A percentile compares a stretch with the other conserved stretches of the same genome.
phyloP scores from a whole-genome alignment of 2,888 invertebrate genomes.

The Bursaphelenchus okinawaensis region DNA sequence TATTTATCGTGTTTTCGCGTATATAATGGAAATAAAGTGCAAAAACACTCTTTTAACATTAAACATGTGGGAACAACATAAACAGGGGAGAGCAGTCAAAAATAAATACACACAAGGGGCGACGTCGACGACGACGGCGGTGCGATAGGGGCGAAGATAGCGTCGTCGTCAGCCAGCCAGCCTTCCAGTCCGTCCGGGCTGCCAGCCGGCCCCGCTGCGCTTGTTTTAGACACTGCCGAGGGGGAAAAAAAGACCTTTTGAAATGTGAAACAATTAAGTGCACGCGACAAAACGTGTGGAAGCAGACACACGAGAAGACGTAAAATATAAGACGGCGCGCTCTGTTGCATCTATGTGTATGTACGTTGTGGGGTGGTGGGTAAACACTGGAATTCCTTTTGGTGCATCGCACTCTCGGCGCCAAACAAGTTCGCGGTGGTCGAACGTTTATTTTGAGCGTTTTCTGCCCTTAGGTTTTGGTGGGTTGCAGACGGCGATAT shows the following conservation, averaged over 20 bases:
- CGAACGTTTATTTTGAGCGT: neutral
- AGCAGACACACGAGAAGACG: neutral
- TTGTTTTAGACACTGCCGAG: neutral
- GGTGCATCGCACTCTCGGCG: neutral
- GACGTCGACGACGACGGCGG: neutral
- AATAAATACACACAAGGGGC: neutral
- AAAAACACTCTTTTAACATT: neutral
- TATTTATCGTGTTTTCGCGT: no score
- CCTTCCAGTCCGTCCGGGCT: neutral
- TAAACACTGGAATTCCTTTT: neutral
- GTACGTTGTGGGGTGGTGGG: neutral
- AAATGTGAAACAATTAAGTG: neutral
- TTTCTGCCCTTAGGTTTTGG: neutral
- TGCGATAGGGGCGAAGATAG: neutral
- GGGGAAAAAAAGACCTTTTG: neutral
- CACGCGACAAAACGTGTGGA: neutral
- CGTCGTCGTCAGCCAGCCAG: neutral
- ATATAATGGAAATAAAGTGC: neutral
- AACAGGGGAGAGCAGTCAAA: neutral
- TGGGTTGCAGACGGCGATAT: no score
- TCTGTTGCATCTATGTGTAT: neutral
- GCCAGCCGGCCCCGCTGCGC: neutral
- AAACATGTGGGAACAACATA: neutral
- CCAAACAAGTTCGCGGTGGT: neutral
- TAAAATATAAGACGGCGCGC: neutral